phyloP scores from a whole-genome alignment of 2,888 invertebrate species.

The Hedya salicella region DNA sequence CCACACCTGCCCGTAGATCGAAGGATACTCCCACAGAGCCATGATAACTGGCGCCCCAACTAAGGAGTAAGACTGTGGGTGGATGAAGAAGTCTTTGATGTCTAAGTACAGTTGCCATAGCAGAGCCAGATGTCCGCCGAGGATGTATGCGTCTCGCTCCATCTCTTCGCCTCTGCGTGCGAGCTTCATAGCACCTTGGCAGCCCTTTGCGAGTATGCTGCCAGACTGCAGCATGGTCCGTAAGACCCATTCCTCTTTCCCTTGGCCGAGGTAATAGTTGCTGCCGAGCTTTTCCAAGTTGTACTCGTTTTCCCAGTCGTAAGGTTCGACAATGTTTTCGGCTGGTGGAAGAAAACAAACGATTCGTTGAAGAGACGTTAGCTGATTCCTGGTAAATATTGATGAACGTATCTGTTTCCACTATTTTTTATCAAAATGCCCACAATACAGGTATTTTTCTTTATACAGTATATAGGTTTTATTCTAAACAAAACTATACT shows the following conservation, averaged over 20 bases:
- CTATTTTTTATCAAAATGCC: no score
- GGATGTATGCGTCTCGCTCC: conserved; percentile 70
- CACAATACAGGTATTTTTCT: no score
- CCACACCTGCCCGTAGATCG: conserved; percentile 67
- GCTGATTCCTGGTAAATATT: no score
- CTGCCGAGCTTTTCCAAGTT: conserved; percentile 72
- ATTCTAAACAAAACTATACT: no score
- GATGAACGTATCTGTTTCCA: no score
- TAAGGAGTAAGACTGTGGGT: conserved; percentile 73
- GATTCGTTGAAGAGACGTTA: neutral
- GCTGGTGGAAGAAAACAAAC: conserved; percentile 51
- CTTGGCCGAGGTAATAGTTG: conserved; percentile 71
- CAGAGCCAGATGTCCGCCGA: conserved; percentile 75
- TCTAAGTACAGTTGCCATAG: conserved; percentile 79
- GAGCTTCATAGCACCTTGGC: conserved; percentile 76
- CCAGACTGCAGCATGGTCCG: conserved; percentile 75
- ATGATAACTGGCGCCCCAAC: conserved; percentile 72
- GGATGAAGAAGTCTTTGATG: conserved; percentile 75
- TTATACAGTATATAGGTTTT: no score
- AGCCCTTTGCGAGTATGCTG: conserved; percentile 76
- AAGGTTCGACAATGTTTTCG: conserved; percentile 55
- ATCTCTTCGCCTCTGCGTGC: conserved; percentile 60
- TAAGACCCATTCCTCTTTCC: conserved; percentile 73
- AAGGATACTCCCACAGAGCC: conserved; percentile 77
- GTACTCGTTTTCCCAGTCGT: conserved; percentile 75